Base-by-base conservation (phyloP, 1,140 invertebrate species). In the Phthorimaea operculella region DNA sequence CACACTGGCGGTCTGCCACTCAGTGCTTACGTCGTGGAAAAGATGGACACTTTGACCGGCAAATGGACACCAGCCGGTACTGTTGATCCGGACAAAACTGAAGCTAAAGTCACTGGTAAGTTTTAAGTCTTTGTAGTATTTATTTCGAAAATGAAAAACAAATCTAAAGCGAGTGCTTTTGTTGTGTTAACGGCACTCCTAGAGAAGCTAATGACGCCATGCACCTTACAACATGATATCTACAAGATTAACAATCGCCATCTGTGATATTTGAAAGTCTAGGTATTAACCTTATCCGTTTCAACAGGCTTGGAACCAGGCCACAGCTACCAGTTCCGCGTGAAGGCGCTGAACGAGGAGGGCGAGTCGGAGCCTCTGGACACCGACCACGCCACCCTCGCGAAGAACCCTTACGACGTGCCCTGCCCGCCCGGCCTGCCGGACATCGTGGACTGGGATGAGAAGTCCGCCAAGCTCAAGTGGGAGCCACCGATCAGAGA, bases 401-500 rank as follows among this genome's bases (percentile, higher is more conserved):
- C 98, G 49, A 99, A 99, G 85, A 98, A 99, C 91, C 96, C 97
- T 61, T 98, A 92, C 83, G 96, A 98, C 85, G 87, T 92, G 44
- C 94, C 97, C 33, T 92, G 92, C 33, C 89, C 96, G 34, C 98
- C 98, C 59, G 96, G 81, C 45, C 86, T 98, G 33, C 96, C 98
- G 11, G 95, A 98, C 78, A 94, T 99, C 55, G 89, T 93, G 55
- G 96, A 98, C 76, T 99, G 93, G 90, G 94, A 97, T 74, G 94
- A 96, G 74, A 93, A 95, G 72, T 94, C 93, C 64, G 96, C 96
- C 0, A 94, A 96, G 80, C 87, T 99, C 0, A 96, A 97, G 74
- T 99, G 98, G 98, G 97, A 99, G 63, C 92, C 92, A 53, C 98
- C 98, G 14, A 90, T 95, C 57, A 89, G 94, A 69, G 98, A 99